Base-by-base conservation (phyloP, 1,140 invertebrate genomes). In the Acromyrmex echinatior region DNA sequence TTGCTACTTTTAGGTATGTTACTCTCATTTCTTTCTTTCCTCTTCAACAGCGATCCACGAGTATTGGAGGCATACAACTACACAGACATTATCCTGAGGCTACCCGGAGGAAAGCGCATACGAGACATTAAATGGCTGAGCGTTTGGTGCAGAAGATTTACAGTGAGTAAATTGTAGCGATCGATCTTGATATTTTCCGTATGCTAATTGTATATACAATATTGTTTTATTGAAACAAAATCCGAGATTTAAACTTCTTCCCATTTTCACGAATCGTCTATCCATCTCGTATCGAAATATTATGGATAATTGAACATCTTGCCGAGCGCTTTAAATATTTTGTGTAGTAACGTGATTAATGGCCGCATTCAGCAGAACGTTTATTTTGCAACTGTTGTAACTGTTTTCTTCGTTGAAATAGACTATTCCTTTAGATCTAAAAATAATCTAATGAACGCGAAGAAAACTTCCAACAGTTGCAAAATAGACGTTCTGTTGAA, bases 141-240 rank as follows among this genome's bases (percentile, higher is more conserved):
- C 76, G 97, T 99, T 28, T 99, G 98, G 98, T 98, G 98, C 95
- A 95, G 97, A 89, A 96, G 98, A 93, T 98, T 98, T 94, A 98
- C 98, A 90, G 98, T 99, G 95, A 98, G 97, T 93, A 73, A 81
- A 76, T 73, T 58, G 10, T 7, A 78, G 66, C 21, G 9, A 60
- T 77, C n/a, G 56, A 74, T 62, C 35, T 39, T n/a, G 39, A 74
- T 73, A 31, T 62, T 28, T 31, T 39, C 16, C 28, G 4, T 35
- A 10, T 51, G 35, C n/a, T 45, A 35, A 60, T 18, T 53, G 21
- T 45, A 35, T 45, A 35, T 31, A 51, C 18, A 18, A 31, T 31
- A 31, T 31, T 31, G 28, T 31, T 31, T 51, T n/a, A 16, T 10
- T 25, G 2, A 49, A 58, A n/a, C 31, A 21, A 21, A 53, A 39